Conservation (phyloP, 2,888 invertebrate genomes). For the Loripinus fragilis region DNA sequence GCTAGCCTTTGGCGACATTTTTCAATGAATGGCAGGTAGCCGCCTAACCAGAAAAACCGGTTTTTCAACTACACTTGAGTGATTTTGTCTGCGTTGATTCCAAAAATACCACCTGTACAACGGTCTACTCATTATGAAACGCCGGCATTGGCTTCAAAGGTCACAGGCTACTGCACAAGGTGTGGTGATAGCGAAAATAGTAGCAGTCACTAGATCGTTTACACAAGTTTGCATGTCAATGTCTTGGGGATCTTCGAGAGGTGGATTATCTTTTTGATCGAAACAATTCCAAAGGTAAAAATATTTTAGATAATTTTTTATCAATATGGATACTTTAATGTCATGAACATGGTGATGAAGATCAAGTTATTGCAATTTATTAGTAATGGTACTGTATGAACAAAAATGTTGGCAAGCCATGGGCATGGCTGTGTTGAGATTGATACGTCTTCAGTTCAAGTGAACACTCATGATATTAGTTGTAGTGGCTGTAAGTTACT, state of each 20-base stretch:
- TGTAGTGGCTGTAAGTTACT: too few species aligned
- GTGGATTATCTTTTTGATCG: too few species aligned
- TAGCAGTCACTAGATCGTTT: slow-evolving; percentile 32
- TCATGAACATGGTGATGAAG: too few species aligned
- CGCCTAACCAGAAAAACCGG: slow-evolving; percentile 40
- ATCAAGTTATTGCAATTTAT: too few species aligned
- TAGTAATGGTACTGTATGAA: too few species aligned
- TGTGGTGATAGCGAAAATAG: slow-evolving; percentile 55
- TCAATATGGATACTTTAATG: too few species aligned
- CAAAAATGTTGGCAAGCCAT: too few species aligned
- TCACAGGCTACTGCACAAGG: slow-evolving; percentile 51
- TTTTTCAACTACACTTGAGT: slow-evolving; percentile 52
- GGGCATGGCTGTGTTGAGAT: too few species aligned
- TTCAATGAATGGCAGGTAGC: slow-evolving; percentile 35
- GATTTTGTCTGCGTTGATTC: slow-evolving; percentile 30
- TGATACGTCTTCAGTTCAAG: too few species aligned
- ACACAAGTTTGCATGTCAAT: slow-evolving; percentile 16
- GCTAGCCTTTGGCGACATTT: not conserved
- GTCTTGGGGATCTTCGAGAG: not conserved
- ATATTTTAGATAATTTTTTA: too few species aligned
- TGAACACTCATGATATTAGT: too few species aligned
- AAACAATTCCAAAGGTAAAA: slow-evolving; percentile 25
- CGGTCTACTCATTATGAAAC: slow-evolving; percentile 34
- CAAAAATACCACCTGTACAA: slow-evolving; percentile 38
- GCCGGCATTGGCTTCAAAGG: slow-evolving; percentile 37